Evolutionary conservation across 2,113 vertebrate species (phyloP).

Genomic region (Sorex araneus): DNA sequence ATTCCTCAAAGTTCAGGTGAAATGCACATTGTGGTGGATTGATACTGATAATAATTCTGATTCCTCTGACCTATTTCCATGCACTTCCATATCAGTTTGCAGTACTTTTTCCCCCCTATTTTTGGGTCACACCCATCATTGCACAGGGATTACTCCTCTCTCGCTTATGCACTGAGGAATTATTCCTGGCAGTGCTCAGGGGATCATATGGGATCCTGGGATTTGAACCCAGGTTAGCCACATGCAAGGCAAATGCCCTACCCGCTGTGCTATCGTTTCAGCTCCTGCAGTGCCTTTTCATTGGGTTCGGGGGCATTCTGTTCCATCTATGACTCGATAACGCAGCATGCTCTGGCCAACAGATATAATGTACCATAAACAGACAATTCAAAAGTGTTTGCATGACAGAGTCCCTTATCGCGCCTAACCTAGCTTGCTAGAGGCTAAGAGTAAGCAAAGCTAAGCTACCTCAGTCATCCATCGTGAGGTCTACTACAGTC

Average conservation of each 20-base stretch:
- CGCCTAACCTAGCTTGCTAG: neutral
- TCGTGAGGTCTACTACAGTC: neutral
- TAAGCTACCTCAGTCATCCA: neutral
- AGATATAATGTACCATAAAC: neutral
- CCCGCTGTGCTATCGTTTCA: no score
- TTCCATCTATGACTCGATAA: neutral
- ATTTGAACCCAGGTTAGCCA: no score
- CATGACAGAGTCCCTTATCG: neutral
- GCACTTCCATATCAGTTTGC: neutral
- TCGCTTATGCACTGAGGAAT: no score
- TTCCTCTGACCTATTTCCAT: neutral
- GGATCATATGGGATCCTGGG: no score
- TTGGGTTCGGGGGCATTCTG: neutral
- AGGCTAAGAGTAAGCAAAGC: neutral
- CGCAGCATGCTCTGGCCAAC: neutral
- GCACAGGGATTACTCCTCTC: no score
- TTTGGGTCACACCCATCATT: no score
- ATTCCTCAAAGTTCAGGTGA: neutral
- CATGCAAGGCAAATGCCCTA: no score
- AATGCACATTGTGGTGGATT: neutral
- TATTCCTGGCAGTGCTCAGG: no score
- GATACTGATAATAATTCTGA: neutral
- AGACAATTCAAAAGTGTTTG: conserved; percentile 3
- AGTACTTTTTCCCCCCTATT: neutral
- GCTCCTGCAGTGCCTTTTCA: neutral